Evolutionary conservation across 2,888 invertebrate genomes (phyloP), one percentile per base, ranked within the genome.

Genomic region (Diaphora mendica): DNA sequence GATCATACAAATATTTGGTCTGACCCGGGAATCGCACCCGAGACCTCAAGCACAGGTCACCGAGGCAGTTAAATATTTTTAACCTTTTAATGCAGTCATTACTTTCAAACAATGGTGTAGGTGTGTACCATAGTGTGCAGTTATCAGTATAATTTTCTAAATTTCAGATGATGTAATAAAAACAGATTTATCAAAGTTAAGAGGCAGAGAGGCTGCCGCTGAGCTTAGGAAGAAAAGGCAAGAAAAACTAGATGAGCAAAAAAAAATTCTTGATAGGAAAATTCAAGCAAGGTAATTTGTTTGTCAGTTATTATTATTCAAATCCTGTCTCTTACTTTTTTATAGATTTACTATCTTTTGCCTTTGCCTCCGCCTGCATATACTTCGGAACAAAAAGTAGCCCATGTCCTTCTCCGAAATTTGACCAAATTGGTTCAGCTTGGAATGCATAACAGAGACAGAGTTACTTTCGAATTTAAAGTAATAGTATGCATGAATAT

Each of bases 231-330:
- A 82, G 76, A 90, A 85, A 78, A 93, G 90, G 77, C 95, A 95
- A 84, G 90, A 92, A 77, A 91, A 91, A 80, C 85, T 95, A 78
- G 92, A 95, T 86, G 87, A 91, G 82, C 92, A 93, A 77, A 94
- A 94, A 77, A 93, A 92, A 84, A 70, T 90, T 65, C 80, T 95
- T 51, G 94, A 95, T 68, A 90, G 95, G 82, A 95, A 93, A 88
- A 81, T 94, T 72, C 91, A 91, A 77, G 95, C 95, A 44, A 92
- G 95, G 95, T 94, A 78, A 76, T 64, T 9, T 59, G 35, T 64
- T 9, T 51, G 42, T 62, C 44, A 44, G 11, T 42, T 66, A 11
- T 42, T 66, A n/a, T 42, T 2, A 17, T 9, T n/a, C n/a, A 23
- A 51, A n/a, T 9, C 3, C n/a, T n/a, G n/a, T n/a, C n/a, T n/a